These are phyloP conservation scores for Ornithoptera alexandrae DNA, from an alignment of 2,888 invertebrate genomes.

Conservation along the genomic window DNA sequence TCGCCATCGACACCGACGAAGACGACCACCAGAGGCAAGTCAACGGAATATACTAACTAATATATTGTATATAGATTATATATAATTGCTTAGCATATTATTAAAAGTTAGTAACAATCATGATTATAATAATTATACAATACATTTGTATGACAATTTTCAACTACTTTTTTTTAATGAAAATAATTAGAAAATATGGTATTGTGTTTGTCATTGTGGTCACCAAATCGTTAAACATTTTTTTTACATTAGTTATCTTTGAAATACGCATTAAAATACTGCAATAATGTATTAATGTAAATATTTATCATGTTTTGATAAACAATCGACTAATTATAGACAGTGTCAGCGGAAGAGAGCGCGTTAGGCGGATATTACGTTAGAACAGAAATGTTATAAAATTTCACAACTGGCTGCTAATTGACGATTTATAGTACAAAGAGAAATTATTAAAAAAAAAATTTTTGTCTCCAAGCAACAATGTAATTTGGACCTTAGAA, in stretches of 20 bases:
- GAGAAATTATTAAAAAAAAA: no score
- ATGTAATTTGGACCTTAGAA: no score
- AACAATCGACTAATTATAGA: background rate
- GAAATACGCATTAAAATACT: background rate
- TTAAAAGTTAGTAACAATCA: no score
- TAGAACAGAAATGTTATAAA: background rate
- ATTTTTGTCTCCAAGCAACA: no score
- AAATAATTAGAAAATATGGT: no score
- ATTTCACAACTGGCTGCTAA: background rate
- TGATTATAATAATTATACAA: no score
- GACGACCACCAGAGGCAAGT: conserved; percentile 90
- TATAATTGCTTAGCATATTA: no score
- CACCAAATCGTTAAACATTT: background rate
- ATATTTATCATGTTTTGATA: background rate
- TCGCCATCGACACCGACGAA: conserved; percentile 96
- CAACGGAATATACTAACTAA: no score
- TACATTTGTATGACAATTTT: no score
- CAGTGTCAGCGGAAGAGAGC: background rate
- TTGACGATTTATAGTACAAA: background rate
- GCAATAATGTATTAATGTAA: background rate
- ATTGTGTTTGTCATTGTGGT: no score
- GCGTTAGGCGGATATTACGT: background rate
- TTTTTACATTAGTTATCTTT: background rate
- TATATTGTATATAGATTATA: no score
- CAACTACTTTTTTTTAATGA: no score